Evolutionary conservation across 2,888 invertebrate species (phyloP).

Genomic region (Metacarcinus magister): DNA sequence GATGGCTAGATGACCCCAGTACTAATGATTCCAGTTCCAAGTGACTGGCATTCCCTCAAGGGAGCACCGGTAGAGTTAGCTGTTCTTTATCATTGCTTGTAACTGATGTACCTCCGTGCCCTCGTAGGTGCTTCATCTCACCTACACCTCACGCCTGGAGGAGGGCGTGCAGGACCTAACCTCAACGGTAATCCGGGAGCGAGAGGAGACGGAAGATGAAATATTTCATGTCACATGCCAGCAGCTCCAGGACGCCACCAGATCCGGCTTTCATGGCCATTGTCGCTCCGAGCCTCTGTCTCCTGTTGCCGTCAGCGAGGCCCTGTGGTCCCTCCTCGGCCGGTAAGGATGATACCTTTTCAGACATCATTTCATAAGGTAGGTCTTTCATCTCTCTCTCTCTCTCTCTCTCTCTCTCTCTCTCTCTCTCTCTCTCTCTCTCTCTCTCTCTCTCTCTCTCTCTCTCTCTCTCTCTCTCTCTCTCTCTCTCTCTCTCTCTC

Average conservation of each 20-base stretch:
- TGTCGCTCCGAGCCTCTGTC: not conserved
- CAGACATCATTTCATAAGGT: not conserved
- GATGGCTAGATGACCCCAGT: not conserved
- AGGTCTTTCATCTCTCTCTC: not conserved
- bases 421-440: not conserved
- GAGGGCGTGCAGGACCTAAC: constrained; percentile 68
- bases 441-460: not conserved
- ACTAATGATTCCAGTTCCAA: too few species aligned
- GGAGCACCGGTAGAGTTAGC: not conserved
- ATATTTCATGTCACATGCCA: constrained; percentile 68
- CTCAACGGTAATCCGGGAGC: constrained; percentile 59
- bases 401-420: constrained; percentile 32
- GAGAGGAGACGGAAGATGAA: constrained; percentile 67
- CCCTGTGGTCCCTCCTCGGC: constrained; percentile 76
- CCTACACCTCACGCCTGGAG: constrained; percentile 81
- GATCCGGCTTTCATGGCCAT: constrained; percentile 12
- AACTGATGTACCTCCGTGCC: not conserved
- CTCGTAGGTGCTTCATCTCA: constrained; percentile 76
- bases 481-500: too few species aligned
- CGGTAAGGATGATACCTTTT: constrained; percentile 47
- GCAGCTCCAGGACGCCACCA: not conserved
- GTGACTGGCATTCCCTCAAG: not conserved
- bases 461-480: not conserved
- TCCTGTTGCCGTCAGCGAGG: constrained; percentile 63
- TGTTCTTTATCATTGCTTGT: not conserved